Evolutionary conservation across 1,140 invertebrate species (phyloP).

Genomic region (Triops cancriformis): DNA sequence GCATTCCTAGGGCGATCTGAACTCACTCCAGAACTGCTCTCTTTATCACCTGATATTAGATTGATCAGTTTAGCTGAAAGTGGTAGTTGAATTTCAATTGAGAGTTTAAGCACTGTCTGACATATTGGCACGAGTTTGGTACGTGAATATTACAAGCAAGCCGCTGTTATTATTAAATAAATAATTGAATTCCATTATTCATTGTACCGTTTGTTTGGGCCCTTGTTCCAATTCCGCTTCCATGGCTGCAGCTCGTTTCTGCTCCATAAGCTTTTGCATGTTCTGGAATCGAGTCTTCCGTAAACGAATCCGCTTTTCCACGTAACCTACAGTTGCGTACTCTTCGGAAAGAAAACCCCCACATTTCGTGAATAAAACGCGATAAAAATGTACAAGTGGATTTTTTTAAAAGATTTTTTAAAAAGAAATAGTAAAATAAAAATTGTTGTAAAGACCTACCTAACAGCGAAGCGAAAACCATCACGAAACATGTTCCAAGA

Average conservation of each 20-base stretch:
- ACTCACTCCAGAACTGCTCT: too few species aligned
- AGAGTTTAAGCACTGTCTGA: not conserved
- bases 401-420: too few species aligned
- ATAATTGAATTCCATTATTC: not conserved
- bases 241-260: slow-evolving; percentile 31
- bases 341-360: slow-evolving; percentile 31
- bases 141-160: not conserved
- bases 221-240: slow-evolving; percentile 18
- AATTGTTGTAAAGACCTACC: slow-evolving; percentile 24
- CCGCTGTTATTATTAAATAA: not conserved
- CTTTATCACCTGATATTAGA: too few species aligned
- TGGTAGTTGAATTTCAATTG: not conserved
- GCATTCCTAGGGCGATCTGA: too few species aligned
- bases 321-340: slow-evolving; percentile 43
- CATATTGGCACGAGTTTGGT: not conserved
- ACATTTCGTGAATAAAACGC: not conserved
- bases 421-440: not conserved
- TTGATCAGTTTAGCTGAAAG: not conserved
- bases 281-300: slow-evolving; percentile 37
- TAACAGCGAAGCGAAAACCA: slow-evolving; percentile 41
- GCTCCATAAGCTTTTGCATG: slow-evolving; percentile 38
- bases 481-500: slow-evolving; percentile 46
- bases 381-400: slow-evolving; percentile 5
- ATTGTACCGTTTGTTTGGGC: slow-evolving; percentile 19
- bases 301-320: slow-evolving; percentile 43